phyloP scores from a whole-genome alignment of 2,113 vertebrate species.

The Alexandromys fortis region DNA sequence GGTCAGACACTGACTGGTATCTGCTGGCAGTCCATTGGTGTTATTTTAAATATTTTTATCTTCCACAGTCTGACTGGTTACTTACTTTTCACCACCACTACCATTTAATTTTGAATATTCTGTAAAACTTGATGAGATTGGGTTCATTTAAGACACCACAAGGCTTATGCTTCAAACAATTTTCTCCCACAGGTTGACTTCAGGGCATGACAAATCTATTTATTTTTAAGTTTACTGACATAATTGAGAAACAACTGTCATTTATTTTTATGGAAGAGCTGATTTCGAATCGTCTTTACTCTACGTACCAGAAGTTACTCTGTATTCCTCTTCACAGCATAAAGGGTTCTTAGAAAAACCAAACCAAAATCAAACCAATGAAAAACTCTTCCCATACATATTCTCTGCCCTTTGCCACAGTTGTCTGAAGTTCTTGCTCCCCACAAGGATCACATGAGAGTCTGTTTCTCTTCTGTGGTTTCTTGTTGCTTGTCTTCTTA shows the following conservation, averaged over 20 bases:
- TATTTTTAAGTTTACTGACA: not conserved
- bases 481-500: not conserved
- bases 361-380: too few species aligned
- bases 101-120: not conserved
- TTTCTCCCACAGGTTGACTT: not conserved
- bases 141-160: not conserved
- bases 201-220: not conserved
- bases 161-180: not conserved
- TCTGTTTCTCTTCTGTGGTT: not conserved
- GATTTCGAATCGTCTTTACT: not conserved
- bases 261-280: not conserved
- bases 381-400: not conserved
- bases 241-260: not conserved
- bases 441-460: not conserved
- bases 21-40: not conserved
- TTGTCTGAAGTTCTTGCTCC: not conserved
- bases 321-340: not conserved
- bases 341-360: not conserved
- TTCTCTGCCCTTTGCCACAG: not conserved
- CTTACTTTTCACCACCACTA: not conserved
- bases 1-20: not conserved
- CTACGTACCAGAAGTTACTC: not conserved
- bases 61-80: not conserved
- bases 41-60: not conserved
- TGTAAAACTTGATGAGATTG: not conserved